These are phyloP conservation scores for Lateolabrax maculatus DNA, from an alignment of 2,797 vertebrate species.

Conservation along the genomic window DNA sequence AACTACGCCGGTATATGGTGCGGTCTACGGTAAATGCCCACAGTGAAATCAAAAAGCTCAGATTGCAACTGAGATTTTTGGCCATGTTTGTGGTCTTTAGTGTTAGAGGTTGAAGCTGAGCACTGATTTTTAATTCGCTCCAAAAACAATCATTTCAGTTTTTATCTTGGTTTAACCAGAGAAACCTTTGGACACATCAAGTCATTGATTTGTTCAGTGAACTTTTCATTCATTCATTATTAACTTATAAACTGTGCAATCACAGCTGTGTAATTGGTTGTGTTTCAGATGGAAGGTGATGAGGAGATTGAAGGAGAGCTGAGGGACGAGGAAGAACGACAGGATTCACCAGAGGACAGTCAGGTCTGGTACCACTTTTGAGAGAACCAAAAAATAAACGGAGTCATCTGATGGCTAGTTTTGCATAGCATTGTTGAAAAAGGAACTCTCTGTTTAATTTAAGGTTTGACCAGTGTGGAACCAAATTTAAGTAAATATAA, in stretches of 20 bases:
- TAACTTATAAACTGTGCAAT: background rate
- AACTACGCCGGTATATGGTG: no score
- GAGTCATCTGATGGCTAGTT: background rate
- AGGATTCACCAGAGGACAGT: slow-evolving; percentile 90
- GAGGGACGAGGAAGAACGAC: slow-evolving; percentile 87
- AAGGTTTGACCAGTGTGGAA: background rate
- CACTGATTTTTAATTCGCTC: no score
- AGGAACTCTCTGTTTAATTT: background rate
- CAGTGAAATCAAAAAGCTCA: no score
- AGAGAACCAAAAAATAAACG: background rate
- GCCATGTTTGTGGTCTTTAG: no score
- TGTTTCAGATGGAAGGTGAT: slow-evolving; percentile 90
- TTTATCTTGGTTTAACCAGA: background rate
- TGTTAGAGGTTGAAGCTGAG: no score
- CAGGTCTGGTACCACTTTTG: slow-evolving; percentile 59
- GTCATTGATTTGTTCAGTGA: background rate
- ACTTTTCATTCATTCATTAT: background rate
- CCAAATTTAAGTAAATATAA: no score
- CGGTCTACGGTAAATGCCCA: no score
- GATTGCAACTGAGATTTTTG: no score
- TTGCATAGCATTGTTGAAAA: background rate
- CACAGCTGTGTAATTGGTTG: background rate
- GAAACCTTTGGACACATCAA: background rate
- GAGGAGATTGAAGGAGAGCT: slow-evolving; percentile 91
- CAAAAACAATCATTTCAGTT: no score